Base-by-base conservation (phyloP, 2,797 vertebrate genomes). In the Craterocephalus amniculus region DNA sequence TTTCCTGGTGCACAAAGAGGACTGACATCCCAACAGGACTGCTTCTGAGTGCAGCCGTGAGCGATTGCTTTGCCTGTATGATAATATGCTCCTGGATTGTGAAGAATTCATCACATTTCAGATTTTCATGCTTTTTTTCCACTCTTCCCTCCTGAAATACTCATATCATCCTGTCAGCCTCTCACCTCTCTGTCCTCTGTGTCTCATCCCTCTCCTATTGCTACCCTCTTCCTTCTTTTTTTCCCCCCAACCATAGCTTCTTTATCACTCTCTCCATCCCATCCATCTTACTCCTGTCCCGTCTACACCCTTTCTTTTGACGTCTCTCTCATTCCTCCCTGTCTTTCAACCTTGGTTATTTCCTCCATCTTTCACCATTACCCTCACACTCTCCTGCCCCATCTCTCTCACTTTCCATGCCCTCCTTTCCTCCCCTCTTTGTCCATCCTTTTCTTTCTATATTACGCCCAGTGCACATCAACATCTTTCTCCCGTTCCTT, bases 291-390 rank as follows among this genome's bases (percentile, higher is more conserved):
- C 87, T 92, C 90, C 62, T 36, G 24, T 70, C 78, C 69, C 72
- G 75, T 91, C 88, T 84, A 79, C 86, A 85, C 84, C 88, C 90
- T 88, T 91, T 87, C 87, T 88, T 89, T 81, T 92, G 90, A 93
- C 87, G 74, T 92, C 91, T 93, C 87, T 91, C 88, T 93, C 88
- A 86, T 89, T 87, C 80, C 84, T 87, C 79, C 74, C 79, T 8
- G 76, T 91, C 90, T 91, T 90, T 91, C 88, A 91, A 71, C 85
- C 87, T 83, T 81, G 85, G 74, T 88, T 79, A 90, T 80, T 87
- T 88, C 86, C 90, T 84, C 84, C 87, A 89, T 92, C 86, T 83
- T 87, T 92, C 87, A 88, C 59, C 6, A 78, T 91, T 88, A 86
- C 78, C 67, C 82, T 64, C 79, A 22, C 77, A 73, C 80, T 70